These are phyloP conservation scores for Taphrorychus bicolor DNA, from an alignment of 2,888 invertebrate genomes.

Conservation along the genomic window DNA sequence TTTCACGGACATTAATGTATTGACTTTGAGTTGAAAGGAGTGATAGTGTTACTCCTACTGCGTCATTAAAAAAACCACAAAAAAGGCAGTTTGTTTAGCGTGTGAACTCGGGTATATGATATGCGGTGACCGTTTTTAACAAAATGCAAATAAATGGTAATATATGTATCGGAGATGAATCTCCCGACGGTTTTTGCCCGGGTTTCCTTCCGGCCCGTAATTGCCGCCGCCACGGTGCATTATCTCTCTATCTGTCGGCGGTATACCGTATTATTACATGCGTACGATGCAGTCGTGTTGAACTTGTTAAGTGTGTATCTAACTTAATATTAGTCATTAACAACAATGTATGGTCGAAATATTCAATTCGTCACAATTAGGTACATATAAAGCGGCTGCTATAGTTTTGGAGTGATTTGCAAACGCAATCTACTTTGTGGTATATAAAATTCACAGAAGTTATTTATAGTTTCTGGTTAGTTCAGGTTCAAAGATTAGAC, in stretches of 20 bases:
- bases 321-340: no score
- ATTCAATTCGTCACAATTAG: no score
- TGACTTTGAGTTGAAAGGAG: background rate
- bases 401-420: no score
- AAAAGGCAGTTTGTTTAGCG: conserved; percentile 25
- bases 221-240: conserved; percentile 58
- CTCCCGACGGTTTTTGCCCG: conserved; percentile 61
- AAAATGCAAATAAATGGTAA: conserved; percentile 60
- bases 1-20: background rate
- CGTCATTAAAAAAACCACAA: background rate
- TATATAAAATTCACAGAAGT: no score
- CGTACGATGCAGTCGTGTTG: background rate
- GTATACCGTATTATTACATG: conserved; percentile 26
- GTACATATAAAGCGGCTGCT: no score
- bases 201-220: conserved; percentile 62
- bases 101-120: conserved; percentile 22
- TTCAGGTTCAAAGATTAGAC: no score
- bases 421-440: no score
- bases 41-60: no score
- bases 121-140: conserved; percentile 54
- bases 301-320: background rate
- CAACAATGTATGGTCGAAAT: no score
- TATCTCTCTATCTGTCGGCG: conserved; percentile 52
- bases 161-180: conserved; percentile 62
- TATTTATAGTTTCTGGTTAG: no score